A percentile compares a stretch with the other conserved stretches of the same genome.
These are phyloP conservation scores for Hippocampus abdominalis DNA, from an alignment of 2,113 vertebrate genomes.

Conservation along the genomic window DNA sequence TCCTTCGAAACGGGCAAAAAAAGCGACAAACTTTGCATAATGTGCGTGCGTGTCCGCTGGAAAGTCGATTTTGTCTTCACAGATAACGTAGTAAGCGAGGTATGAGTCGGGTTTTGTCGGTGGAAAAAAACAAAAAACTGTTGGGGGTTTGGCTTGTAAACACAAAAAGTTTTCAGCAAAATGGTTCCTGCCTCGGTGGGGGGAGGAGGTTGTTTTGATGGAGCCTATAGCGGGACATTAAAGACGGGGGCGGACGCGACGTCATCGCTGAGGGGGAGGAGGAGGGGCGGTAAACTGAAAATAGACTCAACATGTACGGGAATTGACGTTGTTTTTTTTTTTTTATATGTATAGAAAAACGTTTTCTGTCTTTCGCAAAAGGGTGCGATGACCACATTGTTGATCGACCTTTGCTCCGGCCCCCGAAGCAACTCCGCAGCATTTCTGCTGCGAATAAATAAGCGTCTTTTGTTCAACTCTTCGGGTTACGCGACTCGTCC, in stretches of 20 bases:
- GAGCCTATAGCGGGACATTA: conserved; percentile 31
- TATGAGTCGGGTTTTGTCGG: neutral
- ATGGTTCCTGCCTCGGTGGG: conserved; percentile 17
- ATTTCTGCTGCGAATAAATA: conserved; percentile 19
- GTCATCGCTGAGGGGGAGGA: conserved; percentile 17
- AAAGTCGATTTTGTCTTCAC: neutral
- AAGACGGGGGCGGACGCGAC: conserved; percentile 7
- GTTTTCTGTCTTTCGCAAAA: neutral
- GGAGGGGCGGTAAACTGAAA: conserved; percentile 10
- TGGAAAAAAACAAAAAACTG: no score
- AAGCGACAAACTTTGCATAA: neutral
- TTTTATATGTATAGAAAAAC: neutral
- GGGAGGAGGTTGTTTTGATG: conserved; percentile 40
- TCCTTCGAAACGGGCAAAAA: neutral
- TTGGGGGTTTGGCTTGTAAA: conserved; percentile 58
- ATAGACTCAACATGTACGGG: conserved; percentile 1
- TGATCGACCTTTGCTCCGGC: no score
- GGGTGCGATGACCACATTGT: neutral
- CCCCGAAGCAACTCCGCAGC: neutral
- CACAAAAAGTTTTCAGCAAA: conserved; percentile 53
- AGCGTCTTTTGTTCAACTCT: conserved; percentile 40
- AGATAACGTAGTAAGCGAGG: neutral
- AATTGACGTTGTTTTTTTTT: neutral
- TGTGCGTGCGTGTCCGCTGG: neutral
- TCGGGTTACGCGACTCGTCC: conserved; percentile 34